Conservation (phyloP, 2,888 invertebrate species). For the Trachelus stipa region DNA sequence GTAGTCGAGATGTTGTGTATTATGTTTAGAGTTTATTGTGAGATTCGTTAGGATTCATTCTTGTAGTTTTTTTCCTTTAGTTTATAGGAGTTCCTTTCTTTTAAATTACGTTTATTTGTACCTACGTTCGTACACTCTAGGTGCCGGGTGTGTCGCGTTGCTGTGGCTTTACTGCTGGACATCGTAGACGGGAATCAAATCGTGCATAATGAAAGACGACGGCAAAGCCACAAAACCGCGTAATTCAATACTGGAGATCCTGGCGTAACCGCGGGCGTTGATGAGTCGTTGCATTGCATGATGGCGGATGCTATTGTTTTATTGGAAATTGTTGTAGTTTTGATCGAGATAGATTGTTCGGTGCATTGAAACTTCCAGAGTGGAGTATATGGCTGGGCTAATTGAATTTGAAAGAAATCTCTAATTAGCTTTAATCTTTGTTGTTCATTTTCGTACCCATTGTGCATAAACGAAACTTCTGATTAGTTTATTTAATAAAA, state of each 20-base stretch:
- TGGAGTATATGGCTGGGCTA: not conserved
- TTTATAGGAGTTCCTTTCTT: not conserved
- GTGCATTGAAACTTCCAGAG: not conserved
- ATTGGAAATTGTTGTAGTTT: not conserved
- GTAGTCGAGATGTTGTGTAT: not conserved
- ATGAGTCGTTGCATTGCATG: not conserved
- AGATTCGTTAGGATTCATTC: not conserved
- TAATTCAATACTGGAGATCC: constrained; percentile 34
- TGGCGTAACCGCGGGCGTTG: not conserved
- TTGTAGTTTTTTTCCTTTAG: not conserved
- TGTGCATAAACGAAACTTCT: not conserved
- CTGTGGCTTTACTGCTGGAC: not conserved
- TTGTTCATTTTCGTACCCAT: not conserved
- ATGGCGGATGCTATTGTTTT: not conserved
- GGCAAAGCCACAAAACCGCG: constrained; percentile 41
- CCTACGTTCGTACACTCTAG: not conserved
- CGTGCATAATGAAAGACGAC: constrained; percentile 35
- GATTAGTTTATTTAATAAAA: not conserved
- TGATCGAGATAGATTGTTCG: not conserved
- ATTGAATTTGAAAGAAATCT: not conserved
- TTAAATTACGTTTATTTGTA: not conserved
- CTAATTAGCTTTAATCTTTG: not conserved
- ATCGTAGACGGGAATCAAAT: not conserved
- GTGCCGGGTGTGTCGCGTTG: not conserved
- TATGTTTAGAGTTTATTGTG: not conserved